Base-by-base conservation (phyloP, 2,888 invertebrate species). In the Callyntrura guangdongensis region DNA sequence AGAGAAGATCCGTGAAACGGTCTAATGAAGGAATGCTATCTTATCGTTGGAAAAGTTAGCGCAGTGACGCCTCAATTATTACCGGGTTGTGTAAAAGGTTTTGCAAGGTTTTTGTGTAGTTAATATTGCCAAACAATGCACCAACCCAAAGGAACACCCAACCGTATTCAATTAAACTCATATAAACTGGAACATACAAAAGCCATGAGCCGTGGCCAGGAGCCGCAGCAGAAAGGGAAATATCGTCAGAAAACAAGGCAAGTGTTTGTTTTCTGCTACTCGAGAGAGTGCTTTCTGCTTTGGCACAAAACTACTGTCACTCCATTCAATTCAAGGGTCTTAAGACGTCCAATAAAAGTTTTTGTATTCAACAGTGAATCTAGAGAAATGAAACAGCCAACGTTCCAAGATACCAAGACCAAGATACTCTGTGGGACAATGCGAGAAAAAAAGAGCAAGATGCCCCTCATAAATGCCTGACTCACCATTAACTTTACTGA, bases 331-430 rank as follows among this genome's bases (percentile, higher is more conserved):
- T 59, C 6, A 17, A 59, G 59, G 59, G 59, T 17, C 59, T 59
- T 59, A 59, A 59, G 59, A 14, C 17, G 4, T 53, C 59, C 17
- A 59, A 17, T 59, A 59, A 59, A 64, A 64, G 61, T 64, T 64
- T 22, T 6, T 22, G 2, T 11, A 22, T 20, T 64, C 17, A 59
- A 59, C 14, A 59, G 6, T 1, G 17, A 17, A 53, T 36, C 36
- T 36, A 36, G 36, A 36, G 36, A 36, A 36, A 36, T 1, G 17
- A 17, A 53, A 11, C 53, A 11, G 9, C 14, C 53, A 14, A 1
- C 11, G 53, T 53, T 53, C 53, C 3, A 53, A 14, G 2, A 6
- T 14, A 53, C 53, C 4, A 14, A 2, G 53, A 14, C 22, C 11
- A 64, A 25, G 61, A 22, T 64, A 25, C 25, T 22, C 17, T 59